Evolutionary conservation across 2,797 vertebrate genomes (phyloP), one percentile per base, ranked within the genome.

Genomic region (Malurus splendens): DNA sequence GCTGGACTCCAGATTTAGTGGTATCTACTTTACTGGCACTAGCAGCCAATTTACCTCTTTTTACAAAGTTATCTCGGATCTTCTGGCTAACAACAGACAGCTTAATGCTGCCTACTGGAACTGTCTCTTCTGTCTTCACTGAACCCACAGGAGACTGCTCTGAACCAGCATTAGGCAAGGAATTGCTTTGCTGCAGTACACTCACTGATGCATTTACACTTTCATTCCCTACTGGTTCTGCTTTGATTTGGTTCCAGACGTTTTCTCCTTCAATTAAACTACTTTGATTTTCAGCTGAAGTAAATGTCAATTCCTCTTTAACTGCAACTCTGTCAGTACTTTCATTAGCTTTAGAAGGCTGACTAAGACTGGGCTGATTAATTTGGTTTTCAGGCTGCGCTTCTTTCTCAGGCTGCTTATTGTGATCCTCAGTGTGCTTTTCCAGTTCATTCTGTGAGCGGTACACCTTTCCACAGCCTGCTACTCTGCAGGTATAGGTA

Each of bases 401-500:
- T 42, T 32, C 85, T 27, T 47, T 74, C 11, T 96, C 97, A 64
- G 96, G 94, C 55, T 94, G 92, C 59, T 79, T 47, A 54, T n/a
- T 94, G 67, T 99, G 99, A 52, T 97, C 97, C 60, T 98, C 97
- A 80, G 96, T 75, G 27, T 99, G 99, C 75, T 98, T 96, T 94
- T 99, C 98, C 91, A 99, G 96, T 92, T 99, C 98, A 5, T 94
- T 96, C 80, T 98, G 98, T 82, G 98, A 98, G 91, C 98, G 98
- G 83, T 99, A 99, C 12, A 99, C 97, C 87, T 99, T 99, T 28
- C 98, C 98, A 84, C 99, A 99, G 87, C 96, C 97, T 14, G 90
- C 87, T 71, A 95, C 94, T 97, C 97, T 98, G 96, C 99, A 99
- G 8, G 99, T 99, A 32, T 98, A 99, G 1, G 98, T 99, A 92